Evolutionary conservation across 2,797 vertebrate species (phyloP).

Genomic region (Notoglanidium macrostoma): DNA sequence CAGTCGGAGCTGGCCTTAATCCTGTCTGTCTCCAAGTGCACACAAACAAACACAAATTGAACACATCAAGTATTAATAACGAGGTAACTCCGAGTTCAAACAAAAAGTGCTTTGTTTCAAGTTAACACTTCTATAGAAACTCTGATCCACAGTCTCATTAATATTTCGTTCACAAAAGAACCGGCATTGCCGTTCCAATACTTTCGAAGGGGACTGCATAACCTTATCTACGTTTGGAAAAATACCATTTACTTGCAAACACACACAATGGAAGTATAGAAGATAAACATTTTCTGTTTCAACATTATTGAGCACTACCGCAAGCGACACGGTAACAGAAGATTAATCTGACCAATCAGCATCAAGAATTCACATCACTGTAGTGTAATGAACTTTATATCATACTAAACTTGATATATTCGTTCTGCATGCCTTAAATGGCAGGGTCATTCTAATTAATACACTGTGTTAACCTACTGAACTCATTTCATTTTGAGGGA

Average conservation of each 20-base stretch:
- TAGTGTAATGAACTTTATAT: neutral
- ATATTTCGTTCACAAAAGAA: neutral
- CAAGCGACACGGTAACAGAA: too few species aligned
- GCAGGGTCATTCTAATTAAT: constrained; percentile 9
- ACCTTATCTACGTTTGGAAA: neutral
- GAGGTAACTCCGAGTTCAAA: too few species aligned
- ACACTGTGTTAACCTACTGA: neutral
- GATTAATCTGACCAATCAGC: neutral
- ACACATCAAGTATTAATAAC: neutral
- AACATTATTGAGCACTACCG: neutral
- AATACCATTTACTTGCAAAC: neutral
- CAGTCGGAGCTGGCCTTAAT: constrained; percentile 2
- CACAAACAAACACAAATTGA: neutral
- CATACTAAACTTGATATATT: neutral
- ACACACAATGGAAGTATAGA: neutral
- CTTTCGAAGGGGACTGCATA: neutral
- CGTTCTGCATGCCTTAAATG: neutral
- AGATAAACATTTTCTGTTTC: neutral
- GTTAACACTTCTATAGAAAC: neutral
- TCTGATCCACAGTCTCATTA: neutral
- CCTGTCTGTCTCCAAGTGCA: neutral
- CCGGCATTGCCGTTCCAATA: neutral
- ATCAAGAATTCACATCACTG: neutral
- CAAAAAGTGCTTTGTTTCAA: neutral
- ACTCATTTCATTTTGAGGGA: constrained; percentile 14